A percentile compares a stretch with the other conserved stretches of the same genome.
These are phyloP conservation scores for Aphis craccivora DNA, from an alignment of 1,140 invertebrate genomes.

Conservation along the genomic window DNA sequence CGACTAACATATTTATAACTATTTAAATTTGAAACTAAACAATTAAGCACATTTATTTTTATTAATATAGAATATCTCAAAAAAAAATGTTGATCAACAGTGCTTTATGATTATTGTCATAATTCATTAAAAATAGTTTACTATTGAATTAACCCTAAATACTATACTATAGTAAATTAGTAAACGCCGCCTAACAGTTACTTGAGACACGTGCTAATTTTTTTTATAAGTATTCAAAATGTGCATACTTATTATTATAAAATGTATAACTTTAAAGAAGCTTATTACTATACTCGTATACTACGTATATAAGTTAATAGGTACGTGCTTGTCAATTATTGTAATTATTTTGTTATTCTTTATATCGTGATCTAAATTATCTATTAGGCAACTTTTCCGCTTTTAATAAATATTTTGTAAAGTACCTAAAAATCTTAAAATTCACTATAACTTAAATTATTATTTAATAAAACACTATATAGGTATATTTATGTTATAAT, in stretches of 20 bases:
- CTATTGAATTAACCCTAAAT: background rate
- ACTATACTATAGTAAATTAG: background rate
- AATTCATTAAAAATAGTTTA: background rate
- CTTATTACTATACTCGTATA: background rate
- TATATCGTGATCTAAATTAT: background rate
- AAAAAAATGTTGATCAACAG: background rate
- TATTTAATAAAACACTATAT: background rate
- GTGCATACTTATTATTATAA: background rate
- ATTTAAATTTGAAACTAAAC: background rate
- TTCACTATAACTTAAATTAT: background rate
- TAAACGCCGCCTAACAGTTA: background rate
- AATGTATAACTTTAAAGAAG: too few relatives aligned
- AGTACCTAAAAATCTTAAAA: background rate
- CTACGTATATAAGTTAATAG: background rate
- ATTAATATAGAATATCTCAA: background rate
- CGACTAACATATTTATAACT: background rate
- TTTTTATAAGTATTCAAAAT: background rate
- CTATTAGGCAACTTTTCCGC: background rate
- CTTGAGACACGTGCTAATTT: background rate
- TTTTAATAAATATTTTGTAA: background rate
- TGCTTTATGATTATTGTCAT: background rate
- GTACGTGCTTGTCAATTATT: background rate
- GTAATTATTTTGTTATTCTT: background rate
- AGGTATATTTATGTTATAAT: background rate
- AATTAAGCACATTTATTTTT: background rate